Conservation (phyloP, 2,888 invertebrate genomes). For the Lampropteryx suffumata region DNA sequence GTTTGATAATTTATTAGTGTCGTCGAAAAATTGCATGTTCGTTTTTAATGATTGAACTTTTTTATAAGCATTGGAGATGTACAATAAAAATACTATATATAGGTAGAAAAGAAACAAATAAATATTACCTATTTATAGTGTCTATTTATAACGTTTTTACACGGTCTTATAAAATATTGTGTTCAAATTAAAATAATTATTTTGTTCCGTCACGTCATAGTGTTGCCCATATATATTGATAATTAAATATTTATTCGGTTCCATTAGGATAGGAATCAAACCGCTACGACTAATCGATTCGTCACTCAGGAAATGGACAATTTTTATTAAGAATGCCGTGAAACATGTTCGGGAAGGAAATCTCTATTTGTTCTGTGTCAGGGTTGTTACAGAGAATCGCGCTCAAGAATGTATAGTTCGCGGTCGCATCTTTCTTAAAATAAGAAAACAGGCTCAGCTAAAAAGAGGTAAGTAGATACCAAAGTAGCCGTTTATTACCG, state of each 20-base stretch:
- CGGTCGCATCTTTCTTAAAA: not conserved
- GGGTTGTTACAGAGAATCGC: conserved; percentile 32
- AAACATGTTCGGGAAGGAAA: conserved; percentile 70
- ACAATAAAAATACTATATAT: not conserved
- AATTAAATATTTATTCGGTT: conserved; percentile 80
- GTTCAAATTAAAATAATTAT: conserved; percentile 66
- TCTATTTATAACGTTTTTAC: conserved; percentile 5
- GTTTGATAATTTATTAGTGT: conserved; percentile 15
- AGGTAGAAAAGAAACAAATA: not conserved
- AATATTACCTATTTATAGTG: not conserved
- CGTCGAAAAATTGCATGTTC: conserved; percentile 14
- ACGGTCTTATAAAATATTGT: conserved; percentile 31
- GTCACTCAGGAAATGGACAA: conserved; percentile 68
- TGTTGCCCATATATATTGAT: conserved; percentile 72
- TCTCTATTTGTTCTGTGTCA: conserved; percentile 61
- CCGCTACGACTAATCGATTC: conserved; percentile 72
- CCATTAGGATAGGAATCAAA: conserved; percentile 67
- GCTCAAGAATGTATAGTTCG: too few relatives aligned
- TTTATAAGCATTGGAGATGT: not conserved
- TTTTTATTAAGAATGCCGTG: conserved; percentile 67
- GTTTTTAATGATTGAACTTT: conserved; percentile 1
- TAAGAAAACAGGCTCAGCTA: too few relatives aligned
- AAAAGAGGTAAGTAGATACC: too few relatives aligned
- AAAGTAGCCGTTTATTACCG: too few relatives aligned
- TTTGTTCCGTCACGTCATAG: conserved; percentile 57